These are phyloP conservation scores for Watsonalla cultraria DNA, from an alignment of 2,888 invertebrate species.

Conservation along the genomic window DNA sequence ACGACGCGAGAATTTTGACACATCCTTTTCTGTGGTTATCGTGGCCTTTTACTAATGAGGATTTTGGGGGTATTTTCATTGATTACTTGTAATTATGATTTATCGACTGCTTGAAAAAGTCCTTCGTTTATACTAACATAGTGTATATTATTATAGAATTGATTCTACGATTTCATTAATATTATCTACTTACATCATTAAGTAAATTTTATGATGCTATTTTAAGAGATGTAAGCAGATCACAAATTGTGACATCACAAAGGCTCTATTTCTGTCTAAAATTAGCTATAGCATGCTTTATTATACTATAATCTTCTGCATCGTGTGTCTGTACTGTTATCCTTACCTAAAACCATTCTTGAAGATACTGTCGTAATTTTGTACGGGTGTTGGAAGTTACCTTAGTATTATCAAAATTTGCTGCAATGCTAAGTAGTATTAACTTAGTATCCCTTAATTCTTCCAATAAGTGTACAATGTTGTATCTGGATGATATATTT, in stretches of 20 bases:
- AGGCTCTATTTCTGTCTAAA: constrained; percentile 45
- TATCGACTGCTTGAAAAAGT: too few species aligned
- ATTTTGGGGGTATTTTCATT: too few species aligned
- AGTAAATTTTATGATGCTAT: constrained; percentile 6
- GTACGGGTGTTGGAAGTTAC: constrained; percentile 19
- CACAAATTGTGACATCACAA: constrained; percentile 40
- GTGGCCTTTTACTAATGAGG: neutral
- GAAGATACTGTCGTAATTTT: constrained; percentile 5
- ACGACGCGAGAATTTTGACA: too few species aligned
- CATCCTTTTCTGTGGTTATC: too few species aligned
- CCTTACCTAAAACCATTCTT: neutral
- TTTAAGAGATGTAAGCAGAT: constrained; percentile 4
- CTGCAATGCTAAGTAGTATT: too few species aligned
- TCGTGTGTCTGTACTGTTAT: constrained; percentile 24
- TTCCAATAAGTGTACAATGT: constrained; percentile 22
- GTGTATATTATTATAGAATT: too few species aligned
- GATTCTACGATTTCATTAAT: too few species aligned
- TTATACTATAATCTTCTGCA: constrained; percentile 48
- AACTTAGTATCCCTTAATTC: neutral
- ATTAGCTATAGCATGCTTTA: constrained; percentile 60
- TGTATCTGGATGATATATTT: constrained; percentile 8
- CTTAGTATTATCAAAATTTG: neutral
- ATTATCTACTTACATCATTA: neutral
- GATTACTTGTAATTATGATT: too few species aligned
- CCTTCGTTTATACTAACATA: too few species aligned